A percentile compares a stretch with the other conserved stretches of the same genome.
These are phyloP conservation scores for Tympanuchus pallidicinctus DNA, from an alignment of 2,113 vertebrate genomes.

Conservation along the genomic window DNA sequence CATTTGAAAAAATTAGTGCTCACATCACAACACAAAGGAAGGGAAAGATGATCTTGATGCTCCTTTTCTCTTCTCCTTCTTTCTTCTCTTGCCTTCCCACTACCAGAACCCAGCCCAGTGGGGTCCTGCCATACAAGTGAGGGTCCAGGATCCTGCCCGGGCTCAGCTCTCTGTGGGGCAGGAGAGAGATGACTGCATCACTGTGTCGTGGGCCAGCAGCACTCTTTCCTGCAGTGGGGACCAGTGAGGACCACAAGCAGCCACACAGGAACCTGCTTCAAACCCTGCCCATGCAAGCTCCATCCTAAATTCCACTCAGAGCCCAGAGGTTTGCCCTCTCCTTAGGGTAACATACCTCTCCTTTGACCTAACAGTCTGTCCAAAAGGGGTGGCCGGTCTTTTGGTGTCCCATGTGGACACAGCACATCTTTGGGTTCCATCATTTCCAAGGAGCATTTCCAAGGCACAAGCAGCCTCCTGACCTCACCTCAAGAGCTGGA, in stretches of 20 bases:
- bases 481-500: background rate
- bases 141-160: background rate
- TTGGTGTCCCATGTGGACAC: background rate
- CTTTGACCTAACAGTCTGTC: background rate
- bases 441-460: background rate
- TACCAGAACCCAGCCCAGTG: fast-evolving
- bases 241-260: fast-evolving
- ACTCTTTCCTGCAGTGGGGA: background rate
- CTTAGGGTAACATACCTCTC: background rate
- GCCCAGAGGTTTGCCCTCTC: background rate
- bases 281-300: background rate
- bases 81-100: background rate
- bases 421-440: background rate
- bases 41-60: background rate
- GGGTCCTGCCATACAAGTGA: background rate
- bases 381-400: fast-evolving
- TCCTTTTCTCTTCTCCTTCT: background rate
- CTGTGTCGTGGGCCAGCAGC: fast-evolving
- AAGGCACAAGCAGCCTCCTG: background rate
- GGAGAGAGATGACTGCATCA: background rate
- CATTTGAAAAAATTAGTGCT: constrained; percentile 41
- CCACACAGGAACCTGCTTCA: fast-evolving
- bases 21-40: background rate
- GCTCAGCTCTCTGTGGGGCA: background rate
- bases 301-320: background rate